Evolutionary conservation across 2,888 invertebrate species (phyloP).

Genomic region (Troides helena): DNA sequence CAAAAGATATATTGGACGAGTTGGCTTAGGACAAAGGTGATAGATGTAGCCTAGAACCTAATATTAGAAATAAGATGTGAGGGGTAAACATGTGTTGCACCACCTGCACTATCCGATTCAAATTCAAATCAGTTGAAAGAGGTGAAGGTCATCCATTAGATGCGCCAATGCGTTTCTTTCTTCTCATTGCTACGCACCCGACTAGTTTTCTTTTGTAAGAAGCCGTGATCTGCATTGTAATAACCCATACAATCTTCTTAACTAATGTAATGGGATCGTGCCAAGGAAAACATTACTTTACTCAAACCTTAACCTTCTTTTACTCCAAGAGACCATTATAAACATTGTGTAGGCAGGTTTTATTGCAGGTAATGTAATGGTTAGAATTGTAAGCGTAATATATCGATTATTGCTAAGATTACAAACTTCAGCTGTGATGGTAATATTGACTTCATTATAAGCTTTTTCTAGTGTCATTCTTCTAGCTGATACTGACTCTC

Average conservation of each 20-base stretch:
- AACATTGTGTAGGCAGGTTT: too few relatives aligned
- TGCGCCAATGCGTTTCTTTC: conserved; percentile 29
- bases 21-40: background rate
- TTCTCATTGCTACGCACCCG: conserved; percentile 19
- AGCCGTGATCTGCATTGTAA: conserved; percentile 20
- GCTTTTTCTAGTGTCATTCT: too few relatives aligned
- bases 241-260: conserved; percentile 9
- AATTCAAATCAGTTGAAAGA: conserved; percentile 9
- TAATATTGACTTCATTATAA: too few relatives aligned
- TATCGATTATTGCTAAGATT: too few relatives aligned
- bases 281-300: conserved; percentile 18
- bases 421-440: too few relatives aligned
- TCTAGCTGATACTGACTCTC: too few relatives aligned
- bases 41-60: background rate
- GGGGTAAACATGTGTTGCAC: background rate
- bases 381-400: too few relatives aligned
- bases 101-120: conserved; percentile 2
- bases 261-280: conserved; percentile 6
- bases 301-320: conserved; percentile 23
- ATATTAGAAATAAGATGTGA: background rate
- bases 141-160: conserved; percentile 29
- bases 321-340: background rate
- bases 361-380: too few relatives aligned
- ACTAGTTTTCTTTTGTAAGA: conserved; percentile 27
- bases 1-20: too few relatives aligned